phyloP scores from a whole-genome alignment of 2,113 vertebrate species.

The Grus americana region DNA sequence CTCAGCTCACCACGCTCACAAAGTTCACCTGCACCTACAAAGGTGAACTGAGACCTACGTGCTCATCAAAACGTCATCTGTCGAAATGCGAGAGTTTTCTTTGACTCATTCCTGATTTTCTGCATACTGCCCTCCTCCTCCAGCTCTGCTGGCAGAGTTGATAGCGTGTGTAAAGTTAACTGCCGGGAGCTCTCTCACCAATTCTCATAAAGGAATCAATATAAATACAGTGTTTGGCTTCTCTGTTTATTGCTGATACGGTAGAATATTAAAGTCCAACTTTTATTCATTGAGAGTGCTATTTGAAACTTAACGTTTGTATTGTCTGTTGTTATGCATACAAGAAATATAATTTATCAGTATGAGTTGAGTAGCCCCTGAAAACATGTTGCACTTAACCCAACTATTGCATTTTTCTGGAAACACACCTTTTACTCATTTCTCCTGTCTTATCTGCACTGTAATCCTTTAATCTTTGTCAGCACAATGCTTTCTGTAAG shows the following conservation, averaged over 20 bases:
- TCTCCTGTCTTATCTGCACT: not conserved
- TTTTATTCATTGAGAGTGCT: not conserved
- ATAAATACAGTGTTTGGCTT: not conserved
- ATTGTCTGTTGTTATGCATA: not conserved
- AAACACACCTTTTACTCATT: not conserved
- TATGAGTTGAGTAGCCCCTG: not conserved
- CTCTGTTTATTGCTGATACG: not conserved
- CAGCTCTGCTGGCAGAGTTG: not conserved
- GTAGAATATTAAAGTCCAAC: slow-evolving; percentile 5
- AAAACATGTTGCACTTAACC: not conserved
- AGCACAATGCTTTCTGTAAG: not conserved
- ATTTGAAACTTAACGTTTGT: not conserved
- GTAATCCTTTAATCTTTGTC: not conserved
- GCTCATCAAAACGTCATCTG: not conserved
- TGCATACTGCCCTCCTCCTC: not conserved
- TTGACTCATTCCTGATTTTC: not conserved
- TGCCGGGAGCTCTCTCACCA: not conserved
- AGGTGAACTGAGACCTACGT: not conserved
- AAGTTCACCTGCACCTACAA: not conserved
- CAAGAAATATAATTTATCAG: not conserved
- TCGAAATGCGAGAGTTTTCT: not conserved
- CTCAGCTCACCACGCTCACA: rapidly evolving
- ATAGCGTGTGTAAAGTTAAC: not conserved
- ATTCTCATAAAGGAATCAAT: not conserved
- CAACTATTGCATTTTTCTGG: not conserved